These are phyloP conservation scores for Trachymyrmex cornetzi DNA, from an alignment of 1,140 invertebrate species.

Conservation along the genomic window DNA sequence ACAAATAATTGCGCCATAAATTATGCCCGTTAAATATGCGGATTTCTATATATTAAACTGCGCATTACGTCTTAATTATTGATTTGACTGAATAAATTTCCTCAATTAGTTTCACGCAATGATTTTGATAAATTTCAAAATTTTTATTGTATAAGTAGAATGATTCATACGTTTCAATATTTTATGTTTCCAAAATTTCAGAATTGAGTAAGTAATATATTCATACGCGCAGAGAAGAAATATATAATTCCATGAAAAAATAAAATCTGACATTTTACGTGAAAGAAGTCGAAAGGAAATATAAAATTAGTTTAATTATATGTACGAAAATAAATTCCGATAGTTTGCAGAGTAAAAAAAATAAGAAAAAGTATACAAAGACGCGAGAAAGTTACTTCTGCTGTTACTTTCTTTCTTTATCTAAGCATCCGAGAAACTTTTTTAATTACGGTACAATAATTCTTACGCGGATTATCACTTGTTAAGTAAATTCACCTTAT, in stretches of 20 bases:
- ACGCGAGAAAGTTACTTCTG: background rate
- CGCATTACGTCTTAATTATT: conserved; percentile 68
- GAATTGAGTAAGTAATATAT: background rate
- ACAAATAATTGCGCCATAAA: conserved; percentile 75
- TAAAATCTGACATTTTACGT: background rate
- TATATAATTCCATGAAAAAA: background rate
- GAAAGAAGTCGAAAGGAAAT: background rate
- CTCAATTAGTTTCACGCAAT: background rate
- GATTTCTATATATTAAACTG: conserved; percentile 58
- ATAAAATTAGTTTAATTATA: background rate
- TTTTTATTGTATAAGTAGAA: background rate
- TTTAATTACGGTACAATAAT: background rate
- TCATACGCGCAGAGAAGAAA: background rate
- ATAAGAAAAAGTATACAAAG: background rate
- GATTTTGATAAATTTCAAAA: background rate
- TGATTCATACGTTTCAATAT: background rate
- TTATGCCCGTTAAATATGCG: conserved; percentile 59
- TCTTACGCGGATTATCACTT: background rate
- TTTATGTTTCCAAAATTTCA: background rate
- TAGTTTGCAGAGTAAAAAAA: background rate
- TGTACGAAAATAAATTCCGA: background rate
- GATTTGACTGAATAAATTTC: conserved; percentile 38
- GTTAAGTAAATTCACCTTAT: background rate
- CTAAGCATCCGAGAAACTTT: background rate
- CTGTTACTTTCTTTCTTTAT: background rate